Base-by-base conservation (phyloP, 1,140 invertebrate genomes). In the Drosophila seguyi region DNA sequence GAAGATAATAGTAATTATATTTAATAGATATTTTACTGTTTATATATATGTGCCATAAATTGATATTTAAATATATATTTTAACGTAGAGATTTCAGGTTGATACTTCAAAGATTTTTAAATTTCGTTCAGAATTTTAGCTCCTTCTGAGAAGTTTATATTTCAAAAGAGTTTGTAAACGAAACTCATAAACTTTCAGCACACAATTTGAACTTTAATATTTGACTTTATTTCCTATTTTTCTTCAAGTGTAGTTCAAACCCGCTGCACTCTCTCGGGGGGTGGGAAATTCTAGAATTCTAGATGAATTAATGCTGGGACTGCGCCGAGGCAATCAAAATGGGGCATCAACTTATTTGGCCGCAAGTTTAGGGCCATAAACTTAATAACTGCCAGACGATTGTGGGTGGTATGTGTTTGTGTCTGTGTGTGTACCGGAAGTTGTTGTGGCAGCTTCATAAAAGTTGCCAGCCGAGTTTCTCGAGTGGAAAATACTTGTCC, bases 341-440 rank as follows among this genome's bases (percentile, higher is more conserved):
- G 67, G 67, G 66, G 63, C 47, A 76, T 80, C 58, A 83, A 87
- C 75, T 80, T 83, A 73, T 79, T 83, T 78, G 75, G 59, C 71
- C 71, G 56, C 71, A 79, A 83, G 66, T 82, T 75, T 79, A 76
- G 81, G 83, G 75, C 58, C 66, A 63, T 68, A 82, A 86, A 86
- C 83, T 87, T 73, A 86, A 88, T 80, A 87, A 88, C 79, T 79
- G 67, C 44, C 75, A 68, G 65, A 50, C 48, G 50, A n/a, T 16
- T 44, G 38, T 38, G 41, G 1, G 48, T 59, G 39, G 11, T 25
- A 29, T 27, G 14, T 22, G 34, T 31, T 34, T 48, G 31, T 47
- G 22, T 59, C 31, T 38, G 27, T 44, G n/a, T 13, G 25, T 8
- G 13, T 20, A 53, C 31, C 50, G 50, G 50, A 53, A 53, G 50